Conservation (phyloP, 2,113 vertebrate species). For the Oophaga pumilio region DNA sequence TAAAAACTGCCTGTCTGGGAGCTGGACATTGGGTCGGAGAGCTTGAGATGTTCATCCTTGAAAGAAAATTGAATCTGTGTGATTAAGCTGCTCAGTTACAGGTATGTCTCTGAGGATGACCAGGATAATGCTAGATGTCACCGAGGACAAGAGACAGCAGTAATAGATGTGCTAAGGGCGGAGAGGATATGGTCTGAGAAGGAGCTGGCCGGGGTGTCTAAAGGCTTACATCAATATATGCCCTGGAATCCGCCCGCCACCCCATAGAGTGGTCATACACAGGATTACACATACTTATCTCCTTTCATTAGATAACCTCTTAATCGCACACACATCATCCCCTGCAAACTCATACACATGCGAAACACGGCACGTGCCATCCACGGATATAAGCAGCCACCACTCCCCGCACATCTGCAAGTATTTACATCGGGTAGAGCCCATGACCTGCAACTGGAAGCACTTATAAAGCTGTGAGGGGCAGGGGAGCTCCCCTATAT, state of each 20-base stretch:
- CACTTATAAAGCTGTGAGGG: neutral
- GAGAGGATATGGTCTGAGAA: neutral
- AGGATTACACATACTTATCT: neutral
- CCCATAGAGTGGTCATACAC: too few relatives aligned
- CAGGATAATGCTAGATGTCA: neutral
- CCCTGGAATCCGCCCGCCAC: neutral
- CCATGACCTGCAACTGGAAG: constrained; percentile 10
- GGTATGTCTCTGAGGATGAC: neutral
- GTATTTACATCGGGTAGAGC: neutral
- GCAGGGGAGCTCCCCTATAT: too few relatives aligned
- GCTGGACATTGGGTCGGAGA: neutral
- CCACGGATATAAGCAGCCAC: neutral
- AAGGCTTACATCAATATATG: neutral
- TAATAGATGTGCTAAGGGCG: neutral
- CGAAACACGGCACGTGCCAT: neutral
- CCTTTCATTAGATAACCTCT: neutral
- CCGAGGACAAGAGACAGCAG: neutral
- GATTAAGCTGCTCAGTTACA: neutral
- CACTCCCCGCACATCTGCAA: neutral
- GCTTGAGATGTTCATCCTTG: neutral
- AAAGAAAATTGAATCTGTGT: neutral
- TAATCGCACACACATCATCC: neutral
- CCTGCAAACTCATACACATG: neutral
- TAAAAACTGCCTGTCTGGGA: neutral
- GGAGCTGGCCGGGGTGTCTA: neutral